Conservation (phyloP, 2,113 vertebrate species). For the Festucalex cinctus region DNA sequence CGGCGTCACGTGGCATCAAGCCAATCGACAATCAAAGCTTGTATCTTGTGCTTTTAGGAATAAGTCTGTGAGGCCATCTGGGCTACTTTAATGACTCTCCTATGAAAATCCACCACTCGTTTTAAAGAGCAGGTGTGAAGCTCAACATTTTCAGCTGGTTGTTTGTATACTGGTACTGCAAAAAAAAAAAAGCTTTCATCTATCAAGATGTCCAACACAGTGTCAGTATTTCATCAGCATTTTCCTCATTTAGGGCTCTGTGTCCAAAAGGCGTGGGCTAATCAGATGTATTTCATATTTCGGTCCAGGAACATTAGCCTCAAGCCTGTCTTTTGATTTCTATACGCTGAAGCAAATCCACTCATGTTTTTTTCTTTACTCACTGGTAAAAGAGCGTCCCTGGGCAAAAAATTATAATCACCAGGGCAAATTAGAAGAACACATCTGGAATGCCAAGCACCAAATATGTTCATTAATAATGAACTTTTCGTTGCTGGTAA, state of each 20-base stretch:
- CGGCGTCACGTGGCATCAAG: conserved; percentile 30
- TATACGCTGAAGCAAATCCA: conserved; percentile 33
- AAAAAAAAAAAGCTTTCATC: conserved; percentile 11
- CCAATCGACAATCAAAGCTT: conserved; percentile 17
- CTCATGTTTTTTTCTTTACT: conserved; percentile 19
- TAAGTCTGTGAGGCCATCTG: conserved; percentile 50
- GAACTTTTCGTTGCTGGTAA: conserved; percentile 7
- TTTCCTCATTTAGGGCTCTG: conserved; percentile 3
- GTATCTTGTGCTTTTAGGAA: conserved; percentile 33
- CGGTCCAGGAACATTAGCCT: conserved; percentile 52
- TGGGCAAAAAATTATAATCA: conserved; percentile 36
- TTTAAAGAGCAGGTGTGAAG: conserved; percentile 8
- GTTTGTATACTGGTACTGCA: background rate
- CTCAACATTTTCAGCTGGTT: background rate
- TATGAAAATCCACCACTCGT: conserved; percentile 19
- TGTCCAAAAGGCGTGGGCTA: conserved; percentile 29
- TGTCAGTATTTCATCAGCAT: background rate
- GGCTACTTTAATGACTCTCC: conserved; percentile 24
- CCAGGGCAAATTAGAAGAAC: conserved; percentile 24
- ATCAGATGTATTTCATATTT: conserved; percentile 44
- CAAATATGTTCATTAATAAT: conserved; percentile 20
- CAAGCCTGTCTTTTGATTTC: conserved; percentile 46
- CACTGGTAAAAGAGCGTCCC: conserved; percentile 26
- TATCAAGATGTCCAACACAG: background rate
- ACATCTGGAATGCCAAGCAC: conserved; percentile 45